Conservation (phyloP, 53 echinoderm and acorn worm genomes). For the Pentamera pediparva region DNA sequence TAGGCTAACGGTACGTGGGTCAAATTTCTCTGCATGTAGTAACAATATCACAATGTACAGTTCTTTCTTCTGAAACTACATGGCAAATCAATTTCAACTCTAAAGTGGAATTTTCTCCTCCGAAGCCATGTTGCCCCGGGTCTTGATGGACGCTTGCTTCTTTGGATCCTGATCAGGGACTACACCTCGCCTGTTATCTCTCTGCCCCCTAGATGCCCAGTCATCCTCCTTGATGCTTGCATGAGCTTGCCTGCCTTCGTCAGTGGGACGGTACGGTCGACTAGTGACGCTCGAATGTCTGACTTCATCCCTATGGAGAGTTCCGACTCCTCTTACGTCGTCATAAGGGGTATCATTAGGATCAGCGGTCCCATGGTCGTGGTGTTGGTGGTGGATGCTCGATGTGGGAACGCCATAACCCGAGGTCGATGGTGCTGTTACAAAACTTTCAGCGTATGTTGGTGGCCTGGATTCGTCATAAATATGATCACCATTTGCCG, state of each 20-base stretch:
- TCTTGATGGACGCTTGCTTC: constrained; percentile 3
- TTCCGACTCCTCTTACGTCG: not conserved
- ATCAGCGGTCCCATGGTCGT: too few species aligned
- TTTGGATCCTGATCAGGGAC: not conserved
- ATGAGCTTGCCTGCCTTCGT: not conserved
- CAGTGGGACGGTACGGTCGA: not conserved
- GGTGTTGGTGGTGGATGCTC: too few species aligned
- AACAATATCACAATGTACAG: too few species aligned
- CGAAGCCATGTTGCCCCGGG: not conserved
- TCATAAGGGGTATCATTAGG: too few species aligned
- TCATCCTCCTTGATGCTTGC: not conserved
- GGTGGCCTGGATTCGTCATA: too few species aligned
- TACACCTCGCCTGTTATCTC: not conserved
- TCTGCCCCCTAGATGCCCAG: not conserved
- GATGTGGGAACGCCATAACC: too few species aligned
- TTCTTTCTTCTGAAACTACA: too few species aligned
- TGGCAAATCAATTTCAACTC: not conserved
- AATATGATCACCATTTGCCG: too few species aligned
- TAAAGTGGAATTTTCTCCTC: not conserved
- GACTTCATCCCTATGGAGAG: not conserved
- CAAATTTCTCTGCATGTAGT: too few species aligned
- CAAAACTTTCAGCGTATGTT: too few species aligned
- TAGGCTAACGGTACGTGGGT: too few species aligned
- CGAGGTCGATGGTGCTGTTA: too few species aligned
- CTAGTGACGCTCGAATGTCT: not conserved